Conservation (phyloP, 2,888 invertebrate species). For the Ochropleura plecta region DNA sequence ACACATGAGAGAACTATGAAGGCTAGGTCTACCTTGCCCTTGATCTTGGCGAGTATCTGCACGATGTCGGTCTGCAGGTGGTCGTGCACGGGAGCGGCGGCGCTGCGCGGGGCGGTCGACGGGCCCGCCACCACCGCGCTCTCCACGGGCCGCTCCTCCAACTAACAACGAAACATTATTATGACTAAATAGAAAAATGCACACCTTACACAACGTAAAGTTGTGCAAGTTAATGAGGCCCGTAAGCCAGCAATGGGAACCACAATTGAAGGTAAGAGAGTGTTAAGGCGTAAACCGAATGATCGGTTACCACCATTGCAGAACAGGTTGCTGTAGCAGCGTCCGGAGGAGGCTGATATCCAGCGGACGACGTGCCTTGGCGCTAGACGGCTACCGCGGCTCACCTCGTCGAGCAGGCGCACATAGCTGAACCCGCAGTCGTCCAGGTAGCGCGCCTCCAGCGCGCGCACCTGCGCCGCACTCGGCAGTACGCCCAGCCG, state of each 20-base stretch:
- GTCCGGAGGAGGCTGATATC: background rate
- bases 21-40: conserved; percentile 89
- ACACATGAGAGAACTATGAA: background rate
- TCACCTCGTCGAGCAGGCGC: conserved; percentile 92
- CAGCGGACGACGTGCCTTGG: background rate
- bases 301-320: background rate
- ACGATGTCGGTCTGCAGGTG: conserved; percentile 92
- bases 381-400: background rate
- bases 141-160: conserved; percentile 81
- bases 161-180: conserved; percentile 64
- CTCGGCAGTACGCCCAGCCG: conserved; percentile 92
- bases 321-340: background rate
- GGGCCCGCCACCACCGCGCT: conserved; percentile 76
- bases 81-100: conserved; percentile 63
- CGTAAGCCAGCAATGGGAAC: background rate
- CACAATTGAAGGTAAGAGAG: background rate
- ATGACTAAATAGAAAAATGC: background rate
- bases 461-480: conserved; percentile 92
- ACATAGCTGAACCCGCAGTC: conserved; percentile 94
- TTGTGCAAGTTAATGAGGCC: background rate
- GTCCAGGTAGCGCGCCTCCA: conserved; percentile 93
- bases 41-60: conserved; percentile 93
- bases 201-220: background rate
- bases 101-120: conserved; percentile 44
- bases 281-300: background rate